Percentiles rank a stretch among this genome's conserved stretches.
These are phyloP conservation scores for Dastarcus helophoroides DNA, from an alignment of 2,888 invertebrate species.

Conservation along the genomic window DNA sequence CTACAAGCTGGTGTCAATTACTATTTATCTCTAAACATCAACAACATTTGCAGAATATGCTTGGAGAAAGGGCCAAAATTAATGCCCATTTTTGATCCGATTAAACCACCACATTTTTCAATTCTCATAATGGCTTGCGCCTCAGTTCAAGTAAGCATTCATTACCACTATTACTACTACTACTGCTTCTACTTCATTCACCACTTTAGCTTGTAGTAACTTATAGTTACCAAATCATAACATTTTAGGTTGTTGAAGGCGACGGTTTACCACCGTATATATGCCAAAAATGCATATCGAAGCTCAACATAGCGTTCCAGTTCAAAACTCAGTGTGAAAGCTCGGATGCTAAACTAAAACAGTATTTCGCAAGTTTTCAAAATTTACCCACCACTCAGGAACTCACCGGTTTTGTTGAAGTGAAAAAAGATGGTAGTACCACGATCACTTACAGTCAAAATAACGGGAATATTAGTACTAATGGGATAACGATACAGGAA, in stretches of 20 bases:
- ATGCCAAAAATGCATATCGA: slow-evolving; percentile 35
- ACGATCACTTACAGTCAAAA: slow-evolving; percentile 9
- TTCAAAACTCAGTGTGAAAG: slow-evolving; percentile 37
- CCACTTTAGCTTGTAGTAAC: not conserved
- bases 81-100: slow-evolving; percentile 36
- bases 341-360: slow-evolving; percentile 33
- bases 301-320: slow-evolving; percentile 34
- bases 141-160: slow-evolving; percentile 31
- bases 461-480: slow-evolving; percentile 5
- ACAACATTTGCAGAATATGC: slow-evolving; percentile 36
- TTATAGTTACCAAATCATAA: slow-evolving; percentile 2
- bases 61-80: slow-evolving; percentile 34
- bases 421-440: slow-evolving; percentile 24
- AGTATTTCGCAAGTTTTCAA: slow-evolving; percentile 29
- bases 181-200: not conserved
- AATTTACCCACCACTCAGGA: slow-evolving; percentile 26
- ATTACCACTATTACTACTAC: not conserved
- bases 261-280: slow-evolving; percentile 35
- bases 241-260: slow-evolving; percentile 32
- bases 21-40: slow-evolving; percentile 35
- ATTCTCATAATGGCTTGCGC: slow-evolving; percentile 37
- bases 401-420: slow-evolving; percentile 27
- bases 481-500: slow-evolving; percentile 5
- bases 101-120: slow-evolving; percentile 36
- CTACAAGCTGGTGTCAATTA: too few relatives aligned